These are phyloP conservation scores for Panorpa germanica DNA, from an alignment of 2,888 invertebrate genomes.

Conservation along the genomic window DNA sequence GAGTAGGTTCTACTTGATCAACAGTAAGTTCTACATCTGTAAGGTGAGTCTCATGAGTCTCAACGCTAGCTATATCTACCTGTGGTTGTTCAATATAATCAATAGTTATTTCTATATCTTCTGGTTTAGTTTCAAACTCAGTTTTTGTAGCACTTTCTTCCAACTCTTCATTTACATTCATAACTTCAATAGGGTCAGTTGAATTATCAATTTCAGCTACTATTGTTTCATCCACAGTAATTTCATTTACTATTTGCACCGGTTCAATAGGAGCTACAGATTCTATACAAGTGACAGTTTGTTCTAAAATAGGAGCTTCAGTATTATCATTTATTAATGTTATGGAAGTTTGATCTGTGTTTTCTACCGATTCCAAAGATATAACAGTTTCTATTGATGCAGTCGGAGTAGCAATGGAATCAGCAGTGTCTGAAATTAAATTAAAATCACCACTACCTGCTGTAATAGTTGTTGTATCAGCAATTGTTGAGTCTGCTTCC, in stretches of 20 bases:
- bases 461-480: slow-evolving; percentile 21
- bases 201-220: slow-evolving; percentile 25
- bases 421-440: slow-evolving; percentile 11
- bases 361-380: too few species aligned
- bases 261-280: too few species aligned
- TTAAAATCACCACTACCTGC: slow-evolving; percentile 25
- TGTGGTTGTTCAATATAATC: too few species aligned
- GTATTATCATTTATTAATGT: too few species aligned
- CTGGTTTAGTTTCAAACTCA: slow-evolving; percentile 20
- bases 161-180: slow-evolving; percentile 28
- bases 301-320: slow-evolving; percentile 14
- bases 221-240: slow-evolving; percentile 21
- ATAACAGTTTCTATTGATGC: slow-evolving; percentile 13
- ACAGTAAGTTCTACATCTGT: too few species aligned
- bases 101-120: slow-evolving; percentile 21
- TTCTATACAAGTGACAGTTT: slow-evolving; percentile 12
- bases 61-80: too few species aligned
- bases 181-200: slow-evolving; percentile 29
- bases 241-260: too few species aligned
- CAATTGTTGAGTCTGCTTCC: neutral
- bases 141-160: slow-evolving; percentile 28
- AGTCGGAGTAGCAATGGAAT: slow-evolving; percentile 12
- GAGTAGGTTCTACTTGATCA: too few species aligned
- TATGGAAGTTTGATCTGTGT: too few species aligned
- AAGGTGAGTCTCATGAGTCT: too few species aligned